These are phyloP conservation scores for Meloe dianella DNA, from an alignment of 2,888 invertebrate genomes.

Conservation along the genomic window DNA sequence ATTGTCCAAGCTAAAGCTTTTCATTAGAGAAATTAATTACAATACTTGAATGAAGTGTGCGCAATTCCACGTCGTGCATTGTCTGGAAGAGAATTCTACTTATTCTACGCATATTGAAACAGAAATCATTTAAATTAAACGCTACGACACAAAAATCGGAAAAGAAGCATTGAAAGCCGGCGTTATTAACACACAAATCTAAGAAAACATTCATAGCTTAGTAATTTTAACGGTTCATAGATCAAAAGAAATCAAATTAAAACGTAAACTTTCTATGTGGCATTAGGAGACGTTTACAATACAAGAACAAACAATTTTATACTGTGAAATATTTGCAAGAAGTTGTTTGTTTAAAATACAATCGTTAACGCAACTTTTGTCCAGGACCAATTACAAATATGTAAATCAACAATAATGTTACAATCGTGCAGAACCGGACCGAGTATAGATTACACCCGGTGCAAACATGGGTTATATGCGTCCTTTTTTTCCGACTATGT, in stretches of 20 bases:
- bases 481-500: too few relatives aligned
- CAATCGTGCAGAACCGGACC: too few relatives aligned
- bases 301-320: background rate
- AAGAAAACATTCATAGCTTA: background rate
- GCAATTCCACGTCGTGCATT: conserved; percentile 17
- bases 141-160: background rate
- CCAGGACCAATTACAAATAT: too few relatives aligned
- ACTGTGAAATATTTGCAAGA: background rate
- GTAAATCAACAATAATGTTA: too few relatives aligned
- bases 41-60: conserved; percentile 31
- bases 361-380: too few relatives aligned
- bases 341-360: background rate
- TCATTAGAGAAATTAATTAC: conserved; percentile 35
- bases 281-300: background rate
- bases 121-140: conserved; percentile 4
- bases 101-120: background rate
- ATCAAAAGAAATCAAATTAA: conserved; percentile 5
- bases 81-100: background rate
- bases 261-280: background rate
- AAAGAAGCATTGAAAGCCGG: background rate
- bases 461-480: too few relatives aligned
- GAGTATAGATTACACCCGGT: too few relatives aligned
- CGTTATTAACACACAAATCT: background rate
- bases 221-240: conserved; percentile 7
- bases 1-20: conserved; percentile 23